These are phyloP conservation scores for Morbakka virulenta DNA, from an alignment of 30 jellyfish, hydroid and myxozoan genomes.

Conservation along the genomic window DNA sequence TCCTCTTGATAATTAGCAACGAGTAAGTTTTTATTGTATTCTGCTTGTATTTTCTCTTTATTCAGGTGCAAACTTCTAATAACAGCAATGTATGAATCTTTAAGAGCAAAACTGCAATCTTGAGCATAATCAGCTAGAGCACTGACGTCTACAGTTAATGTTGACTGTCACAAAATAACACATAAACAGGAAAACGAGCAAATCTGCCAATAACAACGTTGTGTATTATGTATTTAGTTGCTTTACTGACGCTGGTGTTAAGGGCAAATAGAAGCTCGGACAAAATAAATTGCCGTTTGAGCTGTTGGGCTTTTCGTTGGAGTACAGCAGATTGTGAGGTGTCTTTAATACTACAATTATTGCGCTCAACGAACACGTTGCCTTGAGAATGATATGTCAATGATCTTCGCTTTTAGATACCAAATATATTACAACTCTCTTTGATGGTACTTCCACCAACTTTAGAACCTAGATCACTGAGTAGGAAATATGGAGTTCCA, in stretches of 20 bases:
- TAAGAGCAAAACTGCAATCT: too few relatives aligned
- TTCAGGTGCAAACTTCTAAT: background rate
- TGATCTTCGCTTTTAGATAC: conserved; percentile 41
- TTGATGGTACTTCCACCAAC: conserved; percentile 34
- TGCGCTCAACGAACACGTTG: conserved; percentile 16
- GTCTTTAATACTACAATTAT: conserved; percentile 19
- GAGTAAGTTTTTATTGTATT: conserved; percentile 12
- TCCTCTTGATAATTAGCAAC: conserved; percentile 15
- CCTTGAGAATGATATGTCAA: conserved; percentile 57
- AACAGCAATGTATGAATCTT: background rate
- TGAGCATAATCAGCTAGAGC: too few relatives aligned
- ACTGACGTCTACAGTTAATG: too few relatives aligned
- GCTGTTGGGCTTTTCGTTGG: conserved; percentile 38
- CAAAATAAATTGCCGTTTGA: conserved; percentile 36
- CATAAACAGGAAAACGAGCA: too few relatives aligned
- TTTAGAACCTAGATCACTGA: conserved; percentile 44
- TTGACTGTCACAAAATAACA: too few relatives aligned
- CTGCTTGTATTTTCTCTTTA: conserved; percentile 26
- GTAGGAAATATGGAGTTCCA: conserved; percentile 48
- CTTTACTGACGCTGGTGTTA: conserved; percentile 15
- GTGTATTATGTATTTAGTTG: conserved; percentile 12
- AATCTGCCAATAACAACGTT: too few relatives aligned
- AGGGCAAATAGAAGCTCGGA: too few relatives aligned
- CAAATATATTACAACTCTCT: conserved; percentile 17
- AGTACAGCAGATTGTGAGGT: conserved; percentile 41